Percentiles rank a stretch among this genome's conserved stretches.
Conservation (phyloP, 2,797 vertebrate genomes). For the Poliocrania exsul region DNA sequence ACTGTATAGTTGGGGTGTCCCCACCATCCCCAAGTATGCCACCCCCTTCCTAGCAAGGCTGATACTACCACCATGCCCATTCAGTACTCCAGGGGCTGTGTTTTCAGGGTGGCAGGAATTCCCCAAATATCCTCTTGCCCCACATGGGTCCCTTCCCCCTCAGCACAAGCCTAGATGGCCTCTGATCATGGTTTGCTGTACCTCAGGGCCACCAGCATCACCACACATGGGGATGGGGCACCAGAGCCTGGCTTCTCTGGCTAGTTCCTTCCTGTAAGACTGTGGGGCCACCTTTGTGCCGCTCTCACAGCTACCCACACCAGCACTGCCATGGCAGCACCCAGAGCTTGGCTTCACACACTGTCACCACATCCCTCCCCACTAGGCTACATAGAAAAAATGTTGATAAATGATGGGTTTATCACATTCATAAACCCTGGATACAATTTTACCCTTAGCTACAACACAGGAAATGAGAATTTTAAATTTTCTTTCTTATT, state of each 20-base stretch:
- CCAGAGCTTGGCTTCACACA: not conserved
- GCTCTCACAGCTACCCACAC: fast-evolving
- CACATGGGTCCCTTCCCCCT: not conserved
- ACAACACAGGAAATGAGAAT: not conserved
- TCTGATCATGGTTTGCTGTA: not conserved
- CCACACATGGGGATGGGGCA: not conserved
- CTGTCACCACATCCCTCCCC: fast-evolving
- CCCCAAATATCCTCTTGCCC: fast-evolving
- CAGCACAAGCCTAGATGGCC: not conserved
- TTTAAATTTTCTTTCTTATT: not conserved
- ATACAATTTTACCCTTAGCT: not conserved
- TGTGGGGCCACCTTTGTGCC: fast-evolving
- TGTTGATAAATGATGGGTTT: not conserved
- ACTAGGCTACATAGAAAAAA: fast-evolving
- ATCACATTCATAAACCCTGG: not conserved
- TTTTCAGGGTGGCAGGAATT: fast-evolving
- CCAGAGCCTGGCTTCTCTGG: fast-evolving
- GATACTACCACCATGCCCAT: not conserved
- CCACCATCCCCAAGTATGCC: fast-evolving
- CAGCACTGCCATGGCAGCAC: fast-evolving
- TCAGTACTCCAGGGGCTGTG: fast-evolving
- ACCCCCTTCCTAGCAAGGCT: not conserved
- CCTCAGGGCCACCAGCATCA: not conserved
- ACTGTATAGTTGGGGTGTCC: too few relatives aligned
- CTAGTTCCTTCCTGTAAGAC: not conserved